Evolutionary conservation across 2,888 invertebrate genomes (phyloP).

Genomic region (Zaprionus lineosus): DNA sequence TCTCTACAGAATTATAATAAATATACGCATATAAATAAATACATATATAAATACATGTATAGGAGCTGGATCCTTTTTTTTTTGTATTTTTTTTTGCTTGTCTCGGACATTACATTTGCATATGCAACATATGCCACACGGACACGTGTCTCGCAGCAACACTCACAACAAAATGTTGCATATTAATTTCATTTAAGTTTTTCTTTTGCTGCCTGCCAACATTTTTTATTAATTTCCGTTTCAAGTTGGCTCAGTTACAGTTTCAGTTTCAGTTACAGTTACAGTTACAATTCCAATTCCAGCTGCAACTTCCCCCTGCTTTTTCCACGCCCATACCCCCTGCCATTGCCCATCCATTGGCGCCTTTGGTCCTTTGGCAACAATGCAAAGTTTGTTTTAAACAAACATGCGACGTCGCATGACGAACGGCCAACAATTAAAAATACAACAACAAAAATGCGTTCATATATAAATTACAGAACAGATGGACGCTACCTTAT

Average conservation of each 20-base stretch:
- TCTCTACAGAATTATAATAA: slow-evolving; percentile 38
- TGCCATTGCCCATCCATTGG: not conserved
- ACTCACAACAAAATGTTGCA: slow-evolving; percentile 66
- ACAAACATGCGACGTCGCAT: slow-evolving; percentile 60
- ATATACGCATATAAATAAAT: no score
- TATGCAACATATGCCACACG: slow-evolving; percentile 50
- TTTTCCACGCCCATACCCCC: slow-evolving; percentile 1
- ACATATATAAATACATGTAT: not conserved
- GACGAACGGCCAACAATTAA: slow-evolving; percentile 67
- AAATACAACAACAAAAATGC: slow-evolving; percentile 10
- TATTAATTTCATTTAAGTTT: slow-evolving; percentile 61
- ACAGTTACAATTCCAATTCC: not conserved
- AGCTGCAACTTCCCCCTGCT: slow-evolving; percentile 1
- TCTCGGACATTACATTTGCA: slow-evolving; percentile 49
- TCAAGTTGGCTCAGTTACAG: slow-evolving; percentile 46
- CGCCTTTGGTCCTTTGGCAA: slow-evolving; percentile 7
- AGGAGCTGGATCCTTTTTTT: slow-evolving; percentile 1
- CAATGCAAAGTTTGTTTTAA: slow-evolving; percentile 64
- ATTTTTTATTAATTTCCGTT: slow-evolving; percentile 66
- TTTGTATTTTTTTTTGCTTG: not conserved
- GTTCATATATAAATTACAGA: not conserved
- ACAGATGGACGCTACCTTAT: slow-evolving; percentile 44
- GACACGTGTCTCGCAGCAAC: slow-evolving; percentile 43
- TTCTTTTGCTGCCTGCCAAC: slow-evolving; percentile 24
- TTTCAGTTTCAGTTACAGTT: not conserved